These are phyloP conservation scores for Manis javanica DNA, from an alignment of 2,797 vertebrate species.

Conservation along the genomic window DNA sequence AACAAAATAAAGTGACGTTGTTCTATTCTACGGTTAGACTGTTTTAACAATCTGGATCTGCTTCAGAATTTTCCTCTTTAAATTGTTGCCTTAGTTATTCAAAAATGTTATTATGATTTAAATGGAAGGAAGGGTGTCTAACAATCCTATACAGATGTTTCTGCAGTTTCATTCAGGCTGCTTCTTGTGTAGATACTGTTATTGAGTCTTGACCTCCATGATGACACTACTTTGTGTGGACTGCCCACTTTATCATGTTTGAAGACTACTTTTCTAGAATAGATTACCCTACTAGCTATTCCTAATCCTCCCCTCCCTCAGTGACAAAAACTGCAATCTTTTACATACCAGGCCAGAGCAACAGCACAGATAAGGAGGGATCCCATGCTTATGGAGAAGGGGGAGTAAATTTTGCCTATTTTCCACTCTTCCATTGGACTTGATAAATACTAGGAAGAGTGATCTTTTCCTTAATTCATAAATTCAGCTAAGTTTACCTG, in stretches of 20 bases:
- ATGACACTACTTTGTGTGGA: not conserved
- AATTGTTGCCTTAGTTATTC: not conserved
- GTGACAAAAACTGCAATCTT: not conserved
- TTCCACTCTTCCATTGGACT: not conserved
- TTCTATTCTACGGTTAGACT: not conserved
- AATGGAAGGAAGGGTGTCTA: not conserved
- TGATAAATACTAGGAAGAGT: not conserved
- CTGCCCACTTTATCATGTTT: not conserved
- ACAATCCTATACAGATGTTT: too few species aligned
- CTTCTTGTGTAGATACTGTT: not conserved
- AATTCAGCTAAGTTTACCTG: not conserved
- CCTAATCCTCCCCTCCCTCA: not conserved
- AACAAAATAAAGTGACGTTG: not conserved
- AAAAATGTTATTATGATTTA: not conserved
- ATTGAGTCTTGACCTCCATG: not conserved
- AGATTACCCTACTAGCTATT: not conserved
- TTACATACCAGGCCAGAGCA: not conserved
- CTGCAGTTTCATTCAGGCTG: not conserved
- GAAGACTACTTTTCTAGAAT: not conserved
- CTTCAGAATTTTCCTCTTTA: not conserved
- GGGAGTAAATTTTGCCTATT: not conserved
- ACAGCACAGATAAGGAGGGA: not conserved
- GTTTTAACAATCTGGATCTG: not conserved
- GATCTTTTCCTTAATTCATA: not conserved
- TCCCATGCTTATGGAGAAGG: not conserved